Evolutionary conservation across 37 sponge, comb jelly and placozoan genomes (phyloP).

Genomic region (Ianthella basta): DNA sequence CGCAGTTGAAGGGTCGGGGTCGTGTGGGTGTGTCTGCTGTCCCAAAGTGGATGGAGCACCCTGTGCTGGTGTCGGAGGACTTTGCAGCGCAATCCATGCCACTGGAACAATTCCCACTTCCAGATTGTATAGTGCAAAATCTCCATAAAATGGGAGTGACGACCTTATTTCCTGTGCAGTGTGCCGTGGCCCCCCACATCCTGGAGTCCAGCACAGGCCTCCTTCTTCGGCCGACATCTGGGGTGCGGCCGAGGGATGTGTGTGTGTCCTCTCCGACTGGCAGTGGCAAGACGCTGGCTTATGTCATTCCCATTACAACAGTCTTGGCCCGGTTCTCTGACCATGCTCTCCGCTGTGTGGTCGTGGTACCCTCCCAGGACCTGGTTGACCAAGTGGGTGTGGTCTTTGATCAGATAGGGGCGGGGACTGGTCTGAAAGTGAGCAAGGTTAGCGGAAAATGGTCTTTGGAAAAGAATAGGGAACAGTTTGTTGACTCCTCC

Average conservation of each 20-base stretch:
- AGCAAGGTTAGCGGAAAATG: slow-evolving; percentile 55
- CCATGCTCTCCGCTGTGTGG: slow-evolving; percentile 57
- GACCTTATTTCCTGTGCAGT: slow-evolving; percentile 72
- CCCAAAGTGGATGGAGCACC: slow-evolving; percentile 65
- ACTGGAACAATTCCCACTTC: slow-evolving; percentile 36
- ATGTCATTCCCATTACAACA: slow-evolving; percentile 82
- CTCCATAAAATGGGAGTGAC: slow-evolving; percentile 41
- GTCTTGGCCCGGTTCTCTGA: slow-evolving; percentile 23
- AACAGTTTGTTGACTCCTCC: slow-evolving; percentile 35
- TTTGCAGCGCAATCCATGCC: slow-evolving; percentile 46
- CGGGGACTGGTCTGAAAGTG: slow-evolving; percentile 59
- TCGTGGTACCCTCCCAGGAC: slow-evolving; percentile 83
- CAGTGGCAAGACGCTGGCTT: slow-evolving; percentile 94
- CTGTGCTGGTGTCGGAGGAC: slow-evolving; percentile 46
- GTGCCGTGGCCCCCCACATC: slow-evolving; percentile 48
- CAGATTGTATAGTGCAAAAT: slow-evolving; percentile 40
- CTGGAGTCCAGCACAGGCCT: slow-evolving; percentile 14
- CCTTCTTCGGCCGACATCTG: slow-evolving; percentile 8
- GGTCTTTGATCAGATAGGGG: slow-evolving; percentile 68
- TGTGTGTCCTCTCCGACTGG: slow-evolving; percentile 96
- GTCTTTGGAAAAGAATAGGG: slow-evolving; percentile 40
- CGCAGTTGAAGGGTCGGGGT: no score
- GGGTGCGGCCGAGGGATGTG: slow-evolving; percentile 64
- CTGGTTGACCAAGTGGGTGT: slow-evolving; percentile 77
- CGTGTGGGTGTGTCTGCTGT: background rate